phyloP scores from a whole-genome alignment of 64 coral and sea anemone genomes.

The Platygyra sinensis region DNA sequence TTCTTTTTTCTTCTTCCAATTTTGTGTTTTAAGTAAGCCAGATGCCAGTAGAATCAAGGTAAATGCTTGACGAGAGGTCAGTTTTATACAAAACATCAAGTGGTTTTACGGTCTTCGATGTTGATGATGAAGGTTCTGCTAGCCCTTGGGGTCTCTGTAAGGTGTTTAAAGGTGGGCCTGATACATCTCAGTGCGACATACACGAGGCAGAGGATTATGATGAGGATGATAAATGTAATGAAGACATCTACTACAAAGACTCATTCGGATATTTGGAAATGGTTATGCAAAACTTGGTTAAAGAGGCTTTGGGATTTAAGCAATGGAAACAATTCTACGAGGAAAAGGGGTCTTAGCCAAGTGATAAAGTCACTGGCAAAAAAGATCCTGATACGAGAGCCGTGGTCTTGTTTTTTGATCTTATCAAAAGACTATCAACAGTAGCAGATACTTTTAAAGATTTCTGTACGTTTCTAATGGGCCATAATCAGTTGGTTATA shows the following conservation, averaged over 20 bases:
- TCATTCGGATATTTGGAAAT: conserved; percentile 70
- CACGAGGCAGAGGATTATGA: conserved; percentile 65
- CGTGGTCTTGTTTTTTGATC: conserved; percentile 52
- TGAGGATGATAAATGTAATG: neutral
- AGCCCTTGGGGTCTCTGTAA: conserved; percentile 32
- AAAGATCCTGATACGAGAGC: conserved; percentile 36
- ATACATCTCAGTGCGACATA: conserved; percentile 12
- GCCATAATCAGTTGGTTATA: conserved; percentile 56
- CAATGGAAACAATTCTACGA: conserved; percentile 50
- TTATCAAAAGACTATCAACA: conserved; percentile 32
- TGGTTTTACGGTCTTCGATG: conserved; percentile 56
- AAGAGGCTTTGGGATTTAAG: conserved; percentile 28
- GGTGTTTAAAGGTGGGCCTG: conserved; percentile 19
- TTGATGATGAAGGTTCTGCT: conserved; percentile 54
- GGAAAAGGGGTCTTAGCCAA: conserved; percentile 48
- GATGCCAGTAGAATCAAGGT: conserved; percentile 1
- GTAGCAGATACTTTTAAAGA: conserved; percentile 61
- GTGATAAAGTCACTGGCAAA: conserved; percentile 47
- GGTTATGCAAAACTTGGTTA: conserved; percentile 5
- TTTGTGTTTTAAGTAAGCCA: conserved; percentile 56
- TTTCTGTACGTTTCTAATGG: conserved; percentile 47
- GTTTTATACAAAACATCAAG: conserved; percentile 54
- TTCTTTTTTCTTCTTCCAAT: neutral
- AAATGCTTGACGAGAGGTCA: neutral
- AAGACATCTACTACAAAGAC: conserved; percentile 3